Evolutionary conservation across 2,797 vertebrate genomes (phyloP).

Genomic region (Lemur catta): DNA sequence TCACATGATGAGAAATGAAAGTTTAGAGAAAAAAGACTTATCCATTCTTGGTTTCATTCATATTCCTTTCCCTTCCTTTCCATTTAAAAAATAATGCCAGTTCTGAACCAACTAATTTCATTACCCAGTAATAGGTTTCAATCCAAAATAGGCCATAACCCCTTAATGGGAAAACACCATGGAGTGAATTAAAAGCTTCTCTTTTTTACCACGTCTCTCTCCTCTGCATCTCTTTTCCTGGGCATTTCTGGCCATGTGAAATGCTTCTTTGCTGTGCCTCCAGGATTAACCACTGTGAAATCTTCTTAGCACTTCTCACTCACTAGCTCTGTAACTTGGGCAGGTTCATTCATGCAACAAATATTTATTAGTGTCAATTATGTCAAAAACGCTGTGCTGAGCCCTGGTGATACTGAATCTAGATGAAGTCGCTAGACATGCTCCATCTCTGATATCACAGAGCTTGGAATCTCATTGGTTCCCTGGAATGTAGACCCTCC

Average conservation of each 20-base stretch:
- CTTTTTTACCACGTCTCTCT: neutral
- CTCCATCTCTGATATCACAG: neutral
- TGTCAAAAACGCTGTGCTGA: neutral
- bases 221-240: neutral
- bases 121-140: neutral
- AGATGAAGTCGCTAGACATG: neutral
- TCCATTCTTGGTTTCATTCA: neutral
- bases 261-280: neutral
- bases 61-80: neutral
- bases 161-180: neutral
- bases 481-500: neutral
- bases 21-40: constrained; percentile 6
- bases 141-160: neutral
- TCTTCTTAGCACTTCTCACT: neutral
- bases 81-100: neutral
- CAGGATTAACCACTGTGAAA: neutral
- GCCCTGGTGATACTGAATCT: neutral
- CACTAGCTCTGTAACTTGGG: neutral
- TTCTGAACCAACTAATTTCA: neutral
- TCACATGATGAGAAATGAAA: neutral
- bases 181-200: neutral
- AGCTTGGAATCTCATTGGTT: neutral
- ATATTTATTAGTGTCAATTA: neutral
- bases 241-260: neutral
- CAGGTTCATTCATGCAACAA: neutral